Percentiles rank a stretch among this genome's conserved stretches.
phyloP scores from a whole-genome alignment of 1,140 invertebrate species.

The Campoletis sonorensis region DNA sequence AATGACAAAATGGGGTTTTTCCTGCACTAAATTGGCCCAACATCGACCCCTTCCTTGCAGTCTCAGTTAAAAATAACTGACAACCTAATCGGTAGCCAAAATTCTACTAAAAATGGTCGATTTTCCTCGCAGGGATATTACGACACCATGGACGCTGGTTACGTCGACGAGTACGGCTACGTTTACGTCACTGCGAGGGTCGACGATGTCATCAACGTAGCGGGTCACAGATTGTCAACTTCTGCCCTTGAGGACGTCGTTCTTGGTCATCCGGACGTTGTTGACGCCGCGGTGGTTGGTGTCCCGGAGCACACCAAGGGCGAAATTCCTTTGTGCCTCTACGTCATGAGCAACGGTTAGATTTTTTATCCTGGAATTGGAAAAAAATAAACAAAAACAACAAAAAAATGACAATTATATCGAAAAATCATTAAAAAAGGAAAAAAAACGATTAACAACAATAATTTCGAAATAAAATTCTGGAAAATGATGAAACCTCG shows the following conservation, averaged over 20 bases:
- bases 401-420: neutral
- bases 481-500: slow-evolving; percentile 20
- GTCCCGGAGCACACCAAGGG: slow-evolving; percentile 93
- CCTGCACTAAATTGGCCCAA: no score
- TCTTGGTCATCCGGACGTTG: slow-evolving; percentile 87
- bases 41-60: no score
- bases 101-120: no score
- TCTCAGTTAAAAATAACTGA: no score
- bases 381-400: neutral
- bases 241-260: slow-evolving; percentile 93
- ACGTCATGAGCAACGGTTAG: slow-evolving; percentile 80
- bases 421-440: no score
- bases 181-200: slow-evolving; percentile 92
- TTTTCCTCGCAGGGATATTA: no score
- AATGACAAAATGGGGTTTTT: no score
- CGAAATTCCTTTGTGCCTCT: slow-evolving; percentile 91
- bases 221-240: slow-evolving; percentile 93
- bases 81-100: neutral
- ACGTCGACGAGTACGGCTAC: slow-evolving; percentile 88
- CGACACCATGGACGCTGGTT: slow-evolving; percentile 96
- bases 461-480: no score
- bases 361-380: slow-evolving; percentile 31
- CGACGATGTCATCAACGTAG: slow-evolving; percentile 98
- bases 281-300: slow-evolving; percentile 91
- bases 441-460: no score